Base-by-base conservation (phyloP, 2,113 vertebrate species). In the Grantiella picta region DNA sequence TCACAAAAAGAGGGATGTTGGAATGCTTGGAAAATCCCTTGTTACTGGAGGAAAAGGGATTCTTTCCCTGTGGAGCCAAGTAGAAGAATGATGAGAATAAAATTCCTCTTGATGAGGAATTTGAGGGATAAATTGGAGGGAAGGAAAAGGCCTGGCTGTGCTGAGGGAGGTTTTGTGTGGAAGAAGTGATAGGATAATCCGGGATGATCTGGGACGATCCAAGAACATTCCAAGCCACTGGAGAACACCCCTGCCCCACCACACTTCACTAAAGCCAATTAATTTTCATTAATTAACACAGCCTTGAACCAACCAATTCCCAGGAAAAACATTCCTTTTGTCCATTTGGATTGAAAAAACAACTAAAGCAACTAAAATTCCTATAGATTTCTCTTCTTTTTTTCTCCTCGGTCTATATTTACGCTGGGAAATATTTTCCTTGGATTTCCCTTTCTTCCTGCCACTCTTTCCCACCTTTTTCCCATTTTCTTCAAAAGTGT, bases 41-140 rank as follows among this genome's bases (percentile, higher is more conserved):
- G 15, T 42, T 42, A 38, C 44, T 59, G 49, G 80, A 25, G 47
- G 8, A 71, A 44, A 57, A 9, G 24, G 12, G 28, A 22, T 40
- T 47, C 3, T 65, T 7, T 42, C 42, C 36, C 40, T 20, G 3
- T 0, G 2, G 23, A 15, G 25, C 44, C 12, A 25, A 38, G 50
- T 14, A 59, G 53, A 42, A 42, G 61, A 4, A 23, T 0, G 0
- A 5, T 21, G 61, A 60, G 27, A 50, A 52, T 14, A 3, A 35
- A 59, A 76, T 49, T 56, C 35, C 49, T n/a, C 25, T 11, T 9
- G 22, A 4, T 21, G 7, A 42, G 0, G 4, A 52, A 52, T 23
- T 73, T 27, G 7, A 42, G 33, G 59, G 33, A 35, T n/a, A 47
- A 52, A 19, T 3, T 31, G 1, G 7, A 29, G 35, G n/a, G 59